Conservation (phyloP, 2,888 invertebrate genomes). For the Sisyra nigra region DNA sequence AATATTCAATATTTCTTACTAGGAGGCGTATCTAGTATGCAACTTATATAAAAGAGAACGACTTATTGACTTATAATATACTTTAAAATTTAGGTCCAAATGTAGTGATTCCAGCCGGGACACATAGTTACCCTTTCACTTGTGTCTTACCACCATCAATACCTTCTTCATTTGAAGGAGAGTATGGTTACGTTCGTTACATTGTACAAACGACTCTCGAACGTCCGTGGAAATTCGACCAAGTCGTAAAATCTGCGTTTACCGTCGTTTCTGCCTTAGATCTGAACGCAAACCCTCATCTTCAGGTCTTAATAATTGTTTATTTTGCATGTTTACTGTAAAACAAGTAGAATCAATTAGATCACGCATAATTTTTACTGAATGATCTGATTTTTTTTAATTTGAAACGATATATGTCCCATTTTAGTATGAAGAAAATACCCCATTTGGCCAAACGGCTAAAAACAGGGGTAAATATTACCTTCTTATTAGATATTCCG, state of each 20-base stretch:
- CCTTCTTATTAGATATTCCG: no score
- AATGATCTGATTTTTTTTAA: no score
- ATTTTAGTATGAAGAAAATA: no score
- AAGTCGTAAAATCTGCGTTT: slow-evolving; percentile 65
- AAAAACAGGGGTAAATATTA: no score
- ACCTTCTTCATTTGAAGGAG: slow-evolving; percentile 66
- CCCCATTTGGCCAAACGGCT: no score
- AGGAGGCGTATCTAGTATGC: slow-evolving; percentile 46
- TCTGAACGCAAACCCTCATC: slow-evolving; percentile 57
- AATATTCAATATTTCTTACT: slow-evolving; percentile 56
- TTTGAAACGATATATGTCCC: no score
- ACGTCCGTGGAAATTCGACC: slow-evolving; percentile 71
- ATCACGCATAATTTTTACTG: no score
- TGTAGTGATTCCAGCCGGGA: slow-evolving; percentile 49
- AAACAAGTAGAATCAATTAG: no score
- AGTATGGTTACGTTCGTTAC: slow-evolving; percentile 58
- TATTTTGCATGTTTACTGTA: no score
- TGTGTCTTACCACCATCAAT: slow-evolving; percentile 54
- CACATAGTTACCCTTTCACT: slow-evolving; percentile 60
- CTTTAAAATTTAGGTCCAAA: neutral
- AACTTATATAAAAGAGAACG: neutral
- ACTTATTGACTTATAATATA: neutral
- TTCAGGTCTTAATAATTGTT: no score
- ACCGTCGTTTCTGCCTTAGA: slow-evolving; percentile 69
- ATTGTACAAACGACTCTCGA: slow-evolving; percentile 65